phyloP scores from a whole-genome alignment of 2,797 vertebrate genomes.

The Jordanella pulchra region DNA sequence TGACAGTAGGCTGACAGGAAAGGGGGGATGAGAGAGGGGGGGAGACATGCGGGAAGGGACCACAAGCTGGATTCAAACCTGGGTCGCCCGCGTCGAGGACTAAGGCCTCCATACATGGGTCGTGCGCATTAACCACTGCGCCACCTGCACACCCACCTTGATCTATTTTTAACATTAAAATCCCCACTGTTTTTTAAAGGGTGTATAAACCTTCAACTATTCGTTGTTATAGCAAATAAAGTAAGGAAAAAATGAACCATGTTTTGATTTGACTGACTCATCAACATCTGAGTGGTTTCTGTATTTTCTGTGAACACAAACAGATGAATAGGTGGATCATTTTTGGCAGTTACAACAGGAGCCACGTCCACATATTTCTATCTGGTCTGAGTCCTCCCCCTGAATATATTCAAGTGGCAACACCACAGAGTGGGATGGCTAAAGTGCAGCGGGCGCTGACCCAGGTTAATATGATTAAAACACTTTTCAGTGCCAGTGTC shows the following conservation, averaged over 20 bases:
- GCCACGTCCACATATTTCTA: constrained; percentile 16
- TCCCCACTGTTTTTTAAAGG: no score
- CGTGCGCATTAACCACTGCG: no score
- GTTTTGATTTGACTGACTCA: background rate
- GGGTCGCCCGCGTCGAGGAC: no score
- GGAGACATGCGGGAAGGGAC: no score
- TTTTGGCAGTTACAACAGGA: constrained; percentile 16
- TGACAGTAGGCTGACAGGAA: no score
- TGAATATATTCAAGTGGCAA: constrained; percentile 58
- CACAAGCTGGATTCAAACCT: no score
- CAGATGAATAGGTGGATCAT: constrained; percentile 16
- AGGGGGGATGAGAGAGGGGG: no score
- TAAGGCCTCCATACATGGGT: no score
- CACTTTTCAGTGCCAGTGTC: constrained; percentile 49
- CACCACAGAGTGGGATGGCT: constrained; percentile 53
- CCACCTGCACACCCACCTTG: no score
- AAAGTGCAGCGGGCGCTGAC: constrained; percentile 67
- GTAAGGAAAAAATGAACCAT: background rate
- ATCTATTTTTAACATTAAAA: no score
- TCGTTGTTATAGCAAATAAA: background rate
- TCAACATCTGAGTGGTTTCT: background rate
- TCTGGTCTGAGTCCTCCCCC: constrained; percentile 30
- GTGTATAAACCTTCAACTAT: no score
- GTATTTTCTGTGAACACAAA: constrained; percentile 2
- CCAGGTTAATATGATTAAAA: constrained; percentile 77